phyloP scores from a whole-genome alignment of 2,888 invertebrate species.

The Drosophila colorata region DNA sequence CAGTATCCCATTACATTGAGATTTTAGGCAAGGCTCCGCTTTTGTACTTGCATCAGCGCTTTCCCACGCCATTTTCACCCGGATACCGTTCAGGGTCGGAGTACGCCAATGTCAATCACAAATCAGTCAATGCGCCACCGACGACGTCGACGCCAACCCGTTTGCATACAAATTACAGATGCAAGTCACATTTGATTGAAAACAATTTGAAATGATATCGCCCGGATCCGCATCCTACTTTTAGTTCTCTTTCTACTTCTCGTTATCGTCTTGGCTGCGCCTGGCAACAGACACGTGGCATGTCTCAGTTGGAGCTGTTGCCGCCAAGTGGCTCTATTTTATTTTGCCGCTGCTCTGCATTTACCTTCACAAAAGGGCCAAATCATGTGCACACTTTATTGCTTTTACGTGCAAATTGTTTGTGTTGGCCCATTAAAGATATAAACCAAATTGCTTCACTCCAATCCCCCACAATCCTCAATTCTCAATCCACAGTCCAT shows the following conservation, averaged over 20 bases:
- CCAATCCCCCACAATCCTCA: constrained; percentile 22
- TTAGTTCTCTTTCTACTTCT: not conserved
- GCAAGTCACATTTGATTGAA: constrained; percentile 80
- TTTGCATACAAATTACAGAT: constrained; percentile 78
- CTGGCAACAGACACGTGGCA: constrained; percentile 25
- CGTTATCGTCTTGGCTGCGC: constrained; percentile 24
- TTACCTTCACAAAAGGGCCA: constrained; percentile 44
- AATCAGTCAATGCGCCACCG: constrained; percentile 59
- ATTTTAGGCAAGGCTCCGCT: constrained; percentile 7
- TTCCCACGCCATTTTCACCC: constrained; percentile 31
- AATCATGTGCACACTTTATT: constrained; percentile 71
- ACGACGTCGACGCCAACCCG: constrained; percentile 39
- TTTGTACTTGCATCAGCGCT: constrained; percentile 51
- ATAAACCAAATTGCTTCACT: constrained; percentile 61
- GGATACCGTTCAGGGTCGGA: constrained; percentile 8
- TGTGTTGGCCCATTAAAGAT: constrained; percentile 62
- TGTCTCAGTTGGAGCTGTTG: constrained; percentile 10
- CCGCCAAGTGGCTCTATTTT: constrained; percentile 52
- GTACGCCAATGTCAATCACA: constrained; percentile 60
- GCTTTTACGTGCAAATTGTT: constrained; percentile 78
- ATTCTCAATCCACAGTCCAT: constrained; percentile 34
- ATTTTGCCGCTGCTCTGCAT: constrained; percentile 38
- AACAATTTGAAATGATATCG: constrained; percentile 79
- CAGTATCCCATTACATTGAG: constrained; percentile 8
- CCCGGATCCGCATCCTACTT: constrained; percentile 8